A percentile compares a stretch with the other conserved stretches of the same genome.
Evolutionary conservation across 2,888 invertebrate species (phyloP).

Genomic region (Pseudococcus longispinus): DNA sequence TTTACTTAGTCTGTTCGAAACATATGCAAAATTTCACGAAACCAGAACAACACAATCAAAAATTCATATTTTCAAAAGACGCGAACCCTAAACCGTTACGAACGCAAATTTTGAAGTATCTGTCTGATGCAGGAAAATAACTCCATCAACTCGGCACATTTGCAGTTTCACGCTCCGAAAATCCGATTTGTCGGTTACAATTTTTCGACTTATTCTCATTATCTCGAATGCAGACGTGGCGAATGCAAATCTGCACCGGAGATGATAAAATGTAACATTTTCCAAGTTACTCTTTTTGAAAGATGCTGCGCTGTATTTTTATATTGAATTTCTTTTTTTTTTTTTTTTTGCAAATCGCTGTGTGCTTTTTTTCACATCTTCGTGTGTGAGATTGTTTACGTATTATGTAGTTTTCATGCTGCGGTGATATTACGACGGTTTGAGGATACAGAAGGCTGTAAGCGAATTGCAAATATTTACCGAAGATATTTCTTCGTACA

Average conservation of each 20-base stretch:
- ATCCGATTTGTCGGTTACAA: neutral
- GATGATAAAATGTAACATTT: neutral
- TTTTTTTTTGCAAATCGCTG: neutral
- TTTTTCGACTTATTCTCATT: neutral
- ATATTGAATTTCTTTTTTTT: neutral
- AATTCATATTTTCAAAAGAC: neutral
- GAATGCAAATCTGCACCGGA: neutral
- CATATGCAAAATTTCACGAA: neutral
- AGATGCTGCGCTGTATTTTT: neutral
- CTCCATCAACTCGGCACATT: neutral
- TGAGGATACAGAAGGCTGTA: neutral
- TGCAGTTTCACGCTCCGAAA: neutral
- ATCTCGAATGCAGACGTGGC: neutral
- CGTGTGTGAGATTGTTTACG: neutral
- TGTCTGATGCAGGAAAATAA: neutral
- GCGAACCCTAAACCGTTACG: neutral
- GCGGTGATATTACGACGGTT: neutral
- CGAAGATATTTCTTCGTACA: neutral
- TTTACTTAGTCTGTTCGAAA: neutral
- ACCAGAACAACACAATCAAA: neutral
- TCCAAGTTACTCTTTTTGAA: neutral
- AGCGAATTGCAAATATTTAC: neutral
- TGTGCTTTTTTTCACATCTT: neutral
- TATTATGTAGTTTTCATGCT: neutral
- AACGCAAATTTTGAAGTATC: neutral